Evolutionary conservation across 2,113 vertebrate species (phyloP).

Genomic region (Vireo altiloquus): DNA sequence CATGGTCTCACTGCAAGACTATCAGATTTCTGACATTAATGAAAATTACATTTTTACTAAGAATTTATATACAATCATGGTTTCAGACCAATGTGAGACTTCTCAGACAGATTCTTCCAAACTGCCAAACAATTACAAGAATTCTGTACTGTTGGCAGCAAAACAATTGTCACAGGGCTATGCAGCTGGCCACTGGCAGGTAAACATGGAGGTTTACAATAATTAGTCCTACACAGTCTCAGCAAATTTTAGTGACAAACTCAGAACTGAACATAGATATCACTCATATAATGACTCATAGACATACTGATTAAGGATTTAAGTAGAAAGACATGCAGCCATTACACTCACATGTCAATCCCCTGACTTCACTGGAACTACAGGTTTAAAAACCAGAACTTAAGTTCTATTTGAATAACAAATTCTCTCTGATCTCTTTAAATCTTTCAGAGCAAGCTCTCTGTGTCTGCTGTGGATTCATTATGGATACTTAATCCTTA

Average conservation of each 20-base stretch:
- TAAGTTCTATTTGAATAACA: background rate
- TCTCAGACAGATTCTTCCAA: background rate
- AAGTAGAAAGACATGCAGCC: background rate
- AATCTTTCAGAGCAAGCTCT: background rate
- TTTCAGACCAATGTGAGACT: background rate
- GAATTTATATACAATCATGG: background rate
- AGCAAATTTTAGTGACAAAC: background rate
- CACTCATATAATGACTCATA: background rate
- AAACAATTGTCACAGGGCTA: background rate
- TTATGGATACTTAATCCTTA: background rate
- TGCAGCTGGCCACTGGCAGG: background rate
- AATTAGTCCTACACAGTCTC: background rate
- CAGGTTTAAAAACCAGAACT: background rate
- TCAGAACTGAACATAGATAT: background rate
- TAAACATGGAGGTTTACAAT: background rate
- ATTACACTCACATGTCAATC: background rate
- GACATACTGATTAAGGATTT: fast-evolving
- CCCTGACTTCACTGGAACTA: background rate
- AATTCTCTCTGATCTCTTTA: background rate
- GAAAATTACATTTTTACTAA: background rate
- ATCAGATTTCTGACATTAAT: background rate
- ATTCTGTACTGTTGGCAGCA: background rate
- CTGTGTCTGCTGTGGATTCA: background rate
- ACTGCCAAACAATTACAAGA: background rate
- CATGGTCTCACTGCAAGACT: background rate